Conservation (phyloP, 1,140 invertebrate species). For the Zaprionus nigranus region DNA sequence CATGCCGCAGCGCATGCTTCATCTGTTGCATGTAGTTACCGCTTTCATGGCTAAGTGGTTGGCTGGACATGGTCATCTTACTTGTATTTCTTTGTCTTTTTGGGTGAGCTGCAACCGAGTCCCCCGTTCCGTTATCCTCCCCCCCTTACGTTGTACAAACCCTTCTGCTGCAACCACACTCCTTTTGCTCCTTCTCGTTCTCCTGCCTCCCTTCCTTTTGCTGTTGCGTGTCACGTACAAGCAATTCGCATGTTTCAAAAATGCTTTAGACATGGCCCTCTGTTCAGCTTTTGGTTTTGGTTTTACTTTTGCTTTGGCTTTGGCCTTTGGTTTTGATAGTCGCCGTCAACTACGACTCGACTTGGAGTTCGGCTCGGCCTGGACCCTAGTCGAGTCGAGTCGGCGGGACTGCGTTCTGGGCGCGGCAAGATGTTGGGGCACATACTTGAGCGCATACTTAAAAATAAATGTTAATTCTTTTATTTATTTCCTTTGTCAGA, state of each 20-base stretch:
- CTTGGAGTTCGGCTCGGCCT: background rate
- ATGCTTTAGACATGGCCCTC: slow-evolving; percentile 77
- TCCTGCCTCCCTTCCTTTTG: slow-evolving; percentile 60
- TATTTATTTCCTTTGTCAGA: slow-evolving; percentile 83
- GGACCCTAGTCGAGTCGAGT: background rate
- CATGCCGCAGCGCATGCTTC: slow-evolving; percentile 78
- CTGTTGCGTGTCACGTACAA: slow-evolving; percentile 84
- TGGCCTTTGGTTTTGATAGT: slow-evolving; percentile 63
- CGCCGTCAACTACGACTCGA: slow-evolving; percentile 52
- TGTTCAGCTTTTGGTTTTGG: slow-evolving; percentile 40
- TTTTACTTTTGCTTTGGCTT: slow-evolving; percentile 31
- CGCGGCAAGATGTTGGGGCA: slow-evolving; percentile 26
- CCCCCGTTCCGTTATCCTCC: slow-evolving; percentile 5
- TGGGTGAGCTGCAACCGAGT: slow-evolving; percentile 27
- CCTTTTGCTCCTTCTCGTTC: slow-evolving; percentile 20
- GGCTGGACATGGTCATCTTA: slow-evolving; percentile 80
- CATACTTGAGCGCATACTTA: slow-evolving; percentile 76
- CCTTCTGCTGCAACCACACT: slow-evolving; percentile 11
- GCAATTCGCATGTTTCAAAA: slow-evolving; percentile 84
- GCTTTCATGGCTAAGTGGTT: slow-evolving; percentile 83
- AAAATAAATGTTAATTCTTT: slow-evolving; percentile 83
- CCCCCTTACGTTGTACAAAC: background rate
- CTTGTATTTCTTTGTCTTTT: slow-evolving; percentile 39
- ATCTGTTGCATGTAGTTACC: slow-evolving; percentile 82
- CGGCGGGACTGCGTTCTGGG: slow-evolving; percentile 23